phyloP scores from a whole-genome alignment of 2,797 vertebrate species.

The Sebastes jordani region DNA sequence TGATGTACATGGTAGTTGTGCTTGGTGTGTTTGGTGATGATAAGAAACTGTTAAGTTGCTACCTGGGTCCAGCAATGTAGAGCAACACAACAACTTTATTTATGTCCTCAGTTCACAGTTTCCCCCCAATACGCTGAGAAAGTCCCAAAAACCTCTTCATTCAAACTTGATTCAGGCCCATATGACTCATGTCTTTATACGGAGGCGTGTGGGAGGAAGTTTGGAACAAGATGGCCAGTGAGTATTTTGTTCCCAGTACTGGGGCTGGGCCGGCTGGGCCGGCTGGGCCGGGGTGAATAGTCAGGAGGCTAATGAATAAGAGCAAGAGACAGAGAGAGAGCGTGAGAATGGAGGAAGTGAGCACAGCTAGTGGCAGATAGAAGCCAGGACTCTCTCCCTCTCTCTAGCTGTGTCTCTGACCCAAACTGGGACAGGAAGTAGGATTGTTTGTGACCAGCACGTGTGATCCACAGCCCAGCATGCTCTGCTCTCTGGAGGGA shows the following conservation, averaged over 20 bases:
- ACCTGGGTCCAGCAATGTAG: neutral
- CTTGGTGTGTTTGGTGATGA: neutral
- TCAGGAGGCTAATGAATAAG: constrained; percentile 76
- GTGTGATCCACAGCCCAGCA: constrained; percentile 75
- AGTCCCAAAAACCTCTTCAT: constrained; percentile 49
- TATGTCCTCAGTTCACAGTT: constrained; percentile 11
- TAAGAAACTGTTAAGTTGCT: neutral
- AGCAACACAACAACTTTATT: constrained; percentile 13
- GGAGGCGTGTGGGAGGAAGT: constrained; percentile 70
- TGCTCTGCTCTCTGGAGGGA: constrained; percentile 70
- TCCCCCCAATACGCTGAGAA: constrained; percentile 22
- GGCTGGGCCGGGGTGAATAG: constrained; percentile 69
- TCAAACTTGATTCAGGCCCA: constrained; percentile 48
- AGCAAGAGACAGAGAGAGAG: constrained; percentile 64
- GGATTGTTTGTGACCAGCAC: constrained; percentile 76
- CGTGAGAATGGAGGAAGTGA: constrained; percentile 77
- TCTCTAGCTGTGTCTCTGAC: constrained; percentile 23
- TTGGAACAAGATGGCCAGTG: constrained; percentile 71
- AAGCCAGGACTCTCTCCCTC: constrained; percentile 59
- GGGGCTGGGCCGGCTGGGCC: constrained; percentile 45
- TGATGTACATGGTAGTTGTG: neutral
- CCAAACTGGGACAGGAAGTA: constrained; percentile 72
- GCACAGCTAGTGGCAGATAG: constrained; percentile 72
- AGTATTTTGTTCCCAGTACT: constrained; percentile 69
- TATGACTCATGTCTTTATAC: constrained; percentile 72